These are phyloP conservation scores for Chauna torquata DNA, from an alignment of 2,113 vertebrate species.

Conservation along the genomic window DNA sequence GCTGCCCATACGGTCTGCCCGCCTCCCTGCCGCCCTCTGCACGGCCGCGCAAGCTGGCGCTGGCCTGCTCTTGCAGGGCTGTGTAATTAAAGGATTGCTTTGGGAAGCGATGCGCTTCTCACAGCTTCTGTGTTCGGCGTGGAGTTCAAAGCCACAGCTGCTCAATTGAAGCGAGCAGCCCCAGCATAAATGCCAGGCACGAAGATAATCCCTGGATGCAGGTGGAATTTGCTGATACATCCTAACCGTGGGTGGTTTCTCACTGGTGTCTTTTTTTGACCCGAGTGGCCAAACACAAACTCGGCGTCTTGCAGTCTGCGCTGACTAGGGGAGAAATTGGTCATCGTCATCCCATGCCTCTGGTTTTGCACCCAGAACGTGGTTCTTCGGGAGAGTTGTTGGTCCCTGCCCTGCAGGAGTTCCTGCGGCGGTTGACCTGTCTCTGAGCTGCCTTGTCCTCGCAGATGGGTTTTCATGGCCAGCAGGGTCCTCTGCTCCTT, in stretches of 20 bases:
- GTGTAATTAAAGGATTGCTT: background rate
- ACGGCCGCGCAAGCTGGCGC: fast-evolving
- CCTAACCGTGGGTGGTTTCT: background rate
- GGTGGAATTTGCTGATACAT: background rate
- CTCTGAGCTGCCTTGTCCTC: background rate
- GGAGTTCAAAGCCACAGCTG: background rate
- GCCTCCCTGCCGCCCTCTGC: background rate
- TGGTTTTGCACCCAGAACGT: background rate
- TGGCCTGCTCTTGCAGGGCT: background rate
- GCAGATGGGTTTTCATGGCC: background rate
- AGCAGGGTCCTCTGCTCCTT: background rate
- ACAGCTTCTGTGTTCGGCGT: background rate
- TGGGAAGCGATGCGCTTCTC: background rate
- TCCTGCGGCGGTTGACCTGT: background rate
- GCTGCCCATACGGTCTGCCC: background rate
- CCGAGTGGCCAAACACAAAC: background rate
- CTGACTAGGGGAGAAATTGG: background rate
- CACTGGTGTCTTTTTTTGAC: background rate
- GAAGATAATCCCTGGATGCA: background rate
- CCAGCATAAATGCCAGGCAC: background rate
- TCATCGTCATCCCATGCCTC: background rate
- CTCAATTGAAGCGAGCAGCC: background rate
- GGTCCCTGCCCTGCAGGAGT: background rate
- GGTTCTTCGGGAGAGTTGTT: background rate
- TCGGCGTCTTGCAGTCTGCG: background rate